Evolutionary conservation across 2,888 invertebrate species (phyloP).

Genomic region (Latheticus oryzae): DNA sequence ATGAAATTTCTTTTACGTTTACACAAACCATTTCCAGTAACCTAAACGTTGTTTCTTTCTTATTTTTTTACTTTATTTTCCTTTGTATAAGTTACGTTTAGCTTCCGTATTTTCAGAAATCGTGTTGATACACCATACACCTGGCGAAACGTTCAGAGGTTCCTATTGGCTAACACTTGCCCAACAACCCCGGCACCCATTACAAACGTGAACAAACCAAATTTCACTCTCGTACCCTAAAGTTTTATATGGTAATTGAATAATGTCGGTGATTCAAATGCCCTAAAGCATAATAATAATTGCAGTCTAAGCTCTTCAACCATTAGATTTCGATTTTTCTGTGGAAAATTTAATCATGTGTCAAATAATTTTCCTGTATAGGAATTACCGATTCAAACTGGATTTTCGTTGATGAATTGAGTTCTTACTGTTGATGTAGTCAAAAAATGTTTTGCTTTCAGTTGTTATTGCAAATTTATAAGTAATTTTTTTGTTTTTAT

Average conservation of each 20-base stretch:
- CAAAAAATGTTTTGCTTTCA: too few species aligned
- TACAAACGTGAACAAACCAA: slow-evolving; percentile 15
- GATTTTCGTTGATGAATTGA: too few species aligned
- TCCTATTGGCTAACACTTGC: slow-evolving; percentile 16
- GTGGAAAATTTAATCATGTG: slow-evolving; percentile 16
- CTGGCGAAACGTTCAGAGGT: slow-evolving; percentile 14
- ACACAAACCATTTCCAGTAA: slow-evolving; percentile 12
- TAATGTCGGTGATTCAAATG: slow-evolving; percentile 25
- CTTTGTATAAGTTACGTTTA: slow-evolving; percentile 2
- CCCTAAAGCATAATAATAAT: slow-evolving; percentile 21
- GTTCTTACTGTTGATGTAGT: too few species aligned
- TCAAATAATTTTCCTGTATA: too few species aligned
- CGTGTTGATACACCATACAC: slow-evolving; percentile 15
- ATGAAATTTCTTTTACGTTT: slow-evolving; percentile 23
- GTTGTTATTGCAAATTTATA: too few species aligned
- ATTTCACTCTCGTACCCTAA: slow-evolving; percentile 26
- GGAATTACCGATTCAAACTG: too few species aligned
- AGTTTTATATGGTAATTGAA: slow-evolving; percentile 29
- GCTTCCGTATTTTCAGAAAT: slow-evolving; percentile 31
- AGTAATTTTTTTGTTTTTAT: too few species aligned
- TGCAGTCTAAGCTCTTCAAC: slow-evolving; percentile 14
- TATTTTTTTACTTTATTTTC: neutral
- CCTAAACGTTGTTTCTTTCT: too few species aligned
- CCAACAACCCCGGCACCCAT: slow-evolving; percentile 15
- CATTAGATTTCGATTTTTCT: slow-evolving; percentile 14